Evolutionary conservation across 2,113 vertebrate species (phyloP).

Genomic region (Okapia johnstoni): DNA sequence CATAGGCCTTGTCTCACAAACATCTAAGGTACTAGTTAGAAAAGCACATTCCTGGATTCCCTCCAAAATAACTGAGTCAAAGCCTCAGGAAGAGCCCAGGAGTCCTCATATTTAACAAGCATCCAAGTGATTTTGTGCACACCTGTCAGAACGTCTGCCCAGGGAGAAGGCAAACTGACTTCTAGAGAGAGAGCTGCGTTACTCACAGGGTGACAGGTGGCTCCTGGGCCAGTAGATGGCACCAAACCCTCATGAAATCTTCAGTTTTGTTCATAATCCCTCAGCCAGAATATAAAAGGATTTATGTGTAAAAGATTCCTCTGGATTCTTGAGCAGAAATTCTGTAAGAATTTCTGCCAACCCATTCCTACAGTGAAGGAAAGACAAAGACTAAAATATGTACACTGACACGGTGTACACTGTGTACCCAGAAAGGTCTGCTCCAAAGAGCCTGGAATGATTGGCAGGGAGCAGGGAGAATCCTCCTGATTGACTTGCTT

Average conservation of each 20-base stretch:
- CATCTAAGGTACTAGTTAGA: background rate
- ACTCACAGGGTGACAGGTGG: background rate
- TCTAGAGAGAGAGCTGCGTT: rapidly evolving
- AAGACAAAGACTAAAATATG: background rate
- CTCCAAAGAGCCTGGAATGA: background rate
- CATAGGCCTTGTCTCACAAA: background rate
- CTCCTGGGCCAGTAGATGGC: background rate
- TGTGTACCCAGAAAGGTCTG: background rate
- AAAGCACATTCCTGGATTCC: background rate
- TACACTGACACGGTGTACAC: rapidly evolving
- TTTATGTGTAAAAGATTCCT: background rate
- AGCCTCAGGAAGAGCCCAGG: background rate
- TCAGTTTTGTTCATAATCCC: rapidly evolving
- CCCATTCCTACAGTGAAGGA: background rate
- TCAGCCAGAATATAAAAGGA: rapidly evolving
- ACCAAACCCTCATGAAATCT: background rate
- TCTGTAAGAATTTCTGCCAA: background rate
- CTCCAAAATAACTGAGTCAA: background rate
- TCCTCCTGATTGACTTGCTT: background rate
- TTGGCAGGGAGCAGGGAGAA: background rate
- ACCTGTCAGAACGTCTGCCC: rapidly evolving
- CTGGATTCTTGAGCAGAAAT: background rate
- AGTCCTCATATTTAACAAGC: background rate
- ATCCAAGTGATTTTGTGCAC: background rate
- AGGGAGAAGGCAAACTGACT: background rate